phyloP scores from a whole-genome alignment of 2,113 vertebrate genomes.

The Saccopteryx leptura region DNA sequence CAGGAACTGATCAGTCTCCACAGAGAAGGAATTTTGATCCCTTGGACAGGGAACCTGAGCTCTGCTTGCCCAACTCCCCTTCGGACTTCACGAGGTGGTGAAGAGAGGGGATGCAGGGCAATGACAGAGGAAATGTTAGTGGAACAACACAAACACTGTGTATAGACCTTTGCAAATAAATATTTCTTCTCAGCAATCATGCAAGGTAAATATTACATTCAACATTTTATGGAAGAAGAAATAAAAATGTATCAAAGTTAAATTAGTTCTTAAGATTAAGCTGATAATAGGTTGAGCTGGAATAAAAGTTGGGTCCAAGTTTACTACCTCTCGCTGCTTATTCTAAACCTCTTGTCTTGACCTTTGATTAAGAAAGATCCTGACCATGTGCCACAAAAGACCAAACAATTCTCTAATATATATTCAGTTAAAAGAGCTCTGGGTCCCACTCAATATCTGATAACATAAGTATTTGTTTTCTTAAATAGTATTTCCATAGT shows the following conservation, averaged over 20 bases:
- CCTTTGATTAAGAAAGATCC: neutral
- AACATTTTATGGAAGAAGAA: neutral
- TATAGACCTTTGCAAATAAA: neutral
- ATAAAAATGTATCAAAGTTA: neutral
- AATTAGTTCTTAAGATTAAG: neutral
- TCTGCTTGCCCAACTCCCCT: neutral
- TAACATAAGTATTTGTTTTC: neutral
- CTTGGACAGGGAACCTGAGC: neutral
- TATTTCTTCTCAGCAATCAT: neutral
- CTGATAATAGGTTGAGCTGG: neutral
- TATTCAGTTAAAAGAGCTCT: neutral
- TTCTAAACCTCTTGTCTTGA: neutral
- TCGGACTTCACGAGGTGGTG: neutral
- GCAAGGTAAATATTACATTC: neutral
- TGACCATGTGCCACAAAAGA: neutral
- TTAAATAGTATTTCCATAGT: neutral
- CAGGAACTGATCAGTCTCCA: neutral
- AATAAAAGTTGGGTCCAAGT: neutral
- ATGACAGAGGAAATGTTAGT: neutral
- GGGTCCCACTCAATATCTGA: neutral
- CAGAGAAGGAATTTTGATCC: neutral
- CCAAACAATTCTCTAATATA: neutral
- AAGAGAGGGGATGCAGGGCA: rapidly evolving
- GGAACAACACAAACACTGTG: neutral
- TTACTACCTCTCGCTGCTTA: neutral